Evolutionary conservation across 2,113 vertebrate species (phyloP).

Genomic region (Candoia aspera): DNA sequence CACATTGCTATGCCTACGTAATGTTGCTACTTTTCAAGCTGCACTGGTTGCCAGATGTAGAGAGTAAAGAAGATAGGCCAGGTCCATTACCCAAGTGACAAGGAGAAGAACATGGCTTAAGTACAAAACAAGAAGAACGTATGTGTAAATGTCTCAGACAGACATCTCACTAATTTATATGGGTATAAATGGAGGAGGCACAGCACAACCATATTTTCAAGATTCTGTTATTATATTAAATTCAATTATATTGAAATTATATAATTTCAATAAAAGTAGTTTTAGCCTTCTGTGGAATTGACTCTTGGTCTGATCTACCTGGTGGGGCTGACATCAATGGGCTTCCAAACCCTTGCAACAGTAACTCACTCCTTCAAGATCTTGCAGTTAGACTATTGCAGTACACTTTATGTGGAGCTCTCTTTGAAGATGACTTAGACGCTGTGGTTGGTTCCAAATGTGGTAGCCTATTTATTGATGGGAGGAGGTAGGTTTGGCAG

Average conservation of each 20-base stretch:
- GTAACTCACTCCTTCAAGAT: not conserved
- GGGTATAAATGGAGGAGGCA: not conserved
- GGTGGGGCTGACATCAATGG: not conserved
- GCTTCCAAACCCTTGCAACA: not conserved
- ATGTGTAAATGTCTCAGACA: not conserved
- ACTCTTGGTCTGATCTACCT: not conserved
- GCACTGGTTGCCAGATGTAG: not conserved
- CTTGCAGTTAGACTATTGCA: not conserved
- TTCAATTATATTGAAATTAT: too few species aligned
- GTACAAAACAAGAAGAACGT: not conserved
- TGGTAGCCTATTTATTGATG: too few species aligned
- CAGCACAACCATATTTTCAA: not conserved
- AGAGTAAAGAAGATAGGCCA: not conserved
- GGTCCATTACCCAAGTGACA: not conserved
- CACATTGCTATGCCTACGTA: not conserved
- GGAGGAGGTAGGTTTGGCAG: too few species aligned
- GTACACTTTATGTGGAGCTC: not conserved
- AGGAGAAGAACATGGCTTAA: not conserved
- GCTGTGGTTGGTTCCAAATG: too few species aligned
- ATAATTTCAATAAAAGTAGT: not conserved
- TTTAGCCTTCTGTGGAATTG: not conserved
- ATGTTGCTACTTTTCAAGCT: not conserved
- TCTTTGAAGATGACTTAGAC: too few species aligned
- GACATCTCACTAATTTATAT: not conserved
- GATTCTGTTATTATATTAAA: not conserved